Evolutionary conservation across 2,888 invertebrate species (phyloP), one percentile per base, ranked within the genome.

Genomic region (Xanthorhoe designata): DNA sequence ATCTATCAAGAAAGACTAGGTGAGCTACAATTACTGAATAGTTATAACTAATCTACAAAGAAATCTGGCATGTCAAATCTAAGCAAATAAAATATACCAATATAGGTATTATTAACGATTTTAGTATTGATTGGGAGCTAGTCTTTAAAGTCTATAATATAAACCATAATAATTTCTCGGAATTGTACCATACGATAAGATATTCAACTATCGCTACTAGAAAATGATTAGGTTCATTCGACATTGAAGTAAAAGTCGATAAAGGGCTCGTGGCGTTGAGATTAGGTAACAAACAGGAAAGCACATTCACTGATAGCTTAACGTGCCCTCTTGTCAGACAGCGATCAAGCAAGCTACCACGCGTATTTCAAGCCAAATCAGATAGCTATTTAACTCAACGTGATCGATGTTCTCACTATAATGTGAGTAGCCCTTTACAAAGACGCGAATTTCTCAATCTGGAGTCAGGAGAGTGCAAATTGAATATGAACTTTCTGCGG

Each of bases 401-500:
- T 51, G 57, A 64, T 57, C 61, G 53, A 64, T 64, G 64, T 49
- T 38, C 47, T 47, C 17, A 49, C 53, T 61, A 62, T 61, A 49
- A 57, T 66, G 68, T 70, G 70, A 64, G 67, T 58, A 59, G 10
- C 49, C 52, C 68, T 61, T 71, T 64, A 70, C 73, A 79, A 80
- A 79, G 76, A 84, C 78, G 81, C 76, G 78, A 82, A 83, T 60
- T 67, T 85, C 83, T 78, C 66, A 66, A 64, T 86, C 83, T 85
- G 81, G 75, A 83, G 73, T 75, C 69, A 75, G 70, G 66, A 76
- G 77, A 78, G 77, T 73, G 80, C 78, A 83, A 86, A 88, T 88
- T 88, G 84, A 85, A 87, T 86, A 83, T 83, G 83, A 83, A 85
- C 85, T 86, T 85, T 87, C 86, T 81, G 77, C 68, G 79, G 83